Conservation (phyloP, 2,113 vertebrate species). For the Scomber colias region DNA sequence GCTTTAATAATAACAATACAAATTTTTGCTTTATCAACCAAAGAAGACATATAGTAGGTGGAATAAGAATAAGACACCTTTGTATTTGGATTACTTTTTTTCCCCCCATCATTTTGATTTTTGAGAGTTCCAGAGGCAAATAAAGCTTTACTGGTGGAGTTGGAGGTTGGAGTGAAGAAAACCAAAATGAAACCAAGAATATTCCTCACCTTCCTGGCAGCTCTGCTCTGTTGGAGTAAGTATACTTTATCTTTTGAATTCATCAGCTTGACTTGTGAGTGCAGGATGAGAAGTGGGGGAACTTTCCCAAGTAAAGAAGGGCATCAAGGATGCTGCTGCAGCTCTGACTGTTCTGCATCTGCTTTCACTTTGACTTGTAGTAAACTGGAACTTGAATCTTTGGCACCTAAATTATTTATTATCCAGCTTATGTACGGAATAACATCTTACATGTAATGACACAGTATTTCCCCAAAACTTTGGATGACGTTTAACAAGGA, state of each 20-base stretch:
- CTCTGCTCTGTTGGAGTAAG: slow-evolving; percentile 78
- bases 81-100: slow-evolving; percentile 48
- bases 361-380: slow-evolving; percentile 24
- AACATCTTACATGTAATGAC: background rate
- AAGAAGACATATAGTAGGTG: slow-evolving; percentile 27
- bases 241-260: slow-evolving; percentile 32
- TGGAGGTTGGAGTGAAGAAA: slow-evolving; percentile 44
- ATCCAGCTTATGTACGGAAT: background rate
- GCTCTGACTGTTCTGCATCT: background rate
- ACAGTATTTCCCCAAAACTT: background rate
- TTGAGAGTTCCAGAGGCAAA: slow-evolving; percentile 1
- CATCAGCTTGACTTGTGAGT: background rate
- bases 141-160: slow-evolving; percentile 33
- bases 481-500: background rate
- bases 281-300: background rate
- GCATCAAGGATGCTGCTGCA: slow-evolving; percentile 18
- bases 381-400: background rate
- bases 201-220: slow-evolving; percentile 63
- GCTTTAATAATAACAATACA: slow-evolving; percentile 43
- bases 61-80: background rate
- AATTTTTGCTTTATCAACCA: slow-evolving; percentile 40
- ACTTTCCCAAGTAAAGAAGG: background rate
- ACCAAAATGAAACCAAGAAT: slow-evolving; percentile 77
- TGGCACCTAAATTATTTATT: background rate
- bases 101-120: slow-evolving; percentile 14